Evolutionary conservation across 2,797 vertebrate genomes (phyloP).

Genomic region (Mus minutoides): DNA sequence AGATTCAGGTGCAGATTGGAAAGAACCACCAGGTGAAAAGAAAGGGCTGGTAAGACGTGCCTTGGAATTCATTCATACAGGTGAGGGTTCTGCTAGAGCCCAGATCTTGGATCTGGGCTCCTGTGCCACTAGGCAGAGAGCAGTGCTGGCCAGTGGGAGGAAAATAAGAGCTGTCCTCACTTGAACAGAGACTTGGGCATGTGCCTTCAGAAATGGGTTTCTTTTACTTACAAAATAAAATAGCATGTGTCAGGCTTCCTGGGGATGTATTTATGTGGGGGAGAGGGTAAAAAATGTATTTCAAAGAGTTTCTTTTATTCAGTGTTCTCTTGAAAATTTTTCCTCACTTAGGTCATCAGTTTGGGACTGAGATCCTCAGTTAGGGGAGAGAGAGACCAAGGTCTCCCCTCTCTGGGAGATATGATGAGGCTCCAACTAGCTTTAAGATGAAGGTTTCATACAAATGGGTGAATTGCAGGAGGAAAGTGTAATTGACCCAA

Average conservation of each 20-base stretch:
- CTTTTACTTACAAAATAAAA: neutral
- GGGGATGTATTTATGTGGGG: neutral
- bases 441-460: neutral
- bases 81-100: no score
- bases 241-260: neutral
- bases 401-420: neutral
- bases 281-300: neutral
- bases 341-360: neutral
- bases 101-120: neutral
- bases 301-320: conserved; percentile 18
- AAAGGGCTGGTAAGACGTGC: neutral
- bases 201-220: neutral
- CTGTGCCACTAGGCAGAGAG: neutral
- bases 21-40: neutral
- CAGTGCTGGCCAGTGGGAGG: no score
- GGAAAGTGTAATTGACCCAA: neutral
- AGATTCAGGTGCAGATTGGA: neutral
- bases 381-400: neutral
- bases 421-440: neutral
- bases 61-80: neutral
- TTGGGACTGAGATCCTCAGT: neutral
- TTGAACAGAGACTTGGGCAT: neutral
- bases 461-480: neutral
- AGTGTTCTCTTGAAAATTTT: conserved; percentile 35
- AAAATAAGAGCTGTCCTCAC: neutral